Evolutionary conservation across 2,797 vertebrate genomes (phyloP), one percentile per base, ranked within the genome.

Genomic region (Acanthurus lineatus): DNA sequence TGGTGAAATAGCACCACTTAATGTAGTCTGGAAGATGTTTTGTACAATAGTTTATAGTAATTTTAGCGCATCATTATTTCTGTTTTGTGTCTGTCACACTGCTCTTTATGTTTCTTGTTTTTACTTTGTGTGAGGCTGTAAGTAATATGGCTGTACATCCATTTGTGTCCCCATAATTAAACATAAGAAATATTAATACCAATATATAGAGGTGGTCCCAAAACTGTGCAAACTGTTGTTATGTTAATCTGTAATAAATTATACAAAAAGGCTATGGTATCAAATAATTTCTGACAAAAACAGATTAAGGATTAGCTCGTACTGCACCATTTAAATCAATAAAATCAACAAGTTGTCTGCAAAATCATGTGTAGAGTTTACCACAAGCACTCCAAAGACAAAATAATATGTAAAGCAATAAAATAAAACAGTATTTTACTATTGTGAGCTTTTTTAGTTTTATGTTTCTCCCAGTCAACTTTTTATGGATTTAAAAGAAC

Each of bases 391-490:
- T 35, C 32, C 32, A 35, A 35, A 3, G 32, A 35, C 32, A 35
- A 35, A 6, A 35, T 35, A 20, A 65, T 3, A 38, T 54, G 4
- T 53, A 10, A 53, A 22, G 22, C 15, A 73, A 0, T 42, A 14
- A 59, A 44, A 54, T 70, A 22, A 67, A n/a, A 59, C 19, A 9
- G n/a, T 2, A 12, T 8, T 62, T 57, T 54, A 28, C 44, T 51
- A 9, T 11, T 48, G 19, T 35, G 28, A 5, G 45, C n/a, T 67
- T 3, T 56, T 69, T 53, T 32, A 53, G 17, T 68, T 57, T 25
- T 44, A 32, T 54, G 64, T 69, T 70, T 71, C 59, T 61, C 53
- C 53, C 32, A 49, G 40, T 70, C 67, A 54, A 73, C 70, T 35
- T 45, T 51, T 32, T 11, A 28, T 56, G 40, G 56, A 62, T 77